Conservation (phyloP, 2,888 invertebrate genomes). For the Philaethria dido region DNA sequence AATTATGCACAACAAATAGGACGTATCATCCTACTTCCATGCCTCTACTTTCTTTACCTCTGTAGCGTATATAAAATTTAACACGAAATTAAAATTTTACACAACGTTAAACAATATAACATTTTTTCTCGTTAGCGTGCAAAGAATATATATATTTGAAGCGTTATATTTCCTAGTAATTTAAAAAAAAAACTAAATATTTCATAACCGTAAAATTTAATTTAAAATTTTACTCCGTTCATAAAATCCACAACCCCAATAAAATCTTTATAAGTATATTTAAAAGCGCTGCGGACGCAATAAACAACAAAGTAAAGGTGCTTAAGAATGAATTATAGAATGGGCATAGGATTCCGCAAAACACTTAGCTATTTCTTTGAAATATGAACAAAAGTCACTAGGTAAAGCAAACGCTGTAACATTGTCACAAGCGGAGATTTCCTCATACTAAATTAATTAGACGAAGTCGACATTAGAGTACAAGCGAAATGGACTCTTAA, state of each 20-base stretch:
- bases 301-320: slow-evolving; percentile 46
- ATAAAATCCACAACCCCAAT: slow-evolving; percentile 10
- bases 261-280: slow-evolving; percentile 23
- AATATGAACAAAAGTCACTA: slow-evolving; percentile 62
- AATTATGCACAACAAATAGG: too few relatives aligned
- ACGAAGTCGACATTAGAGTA: slow-evolving; percentile 50
- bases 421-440: slow-evolving; percentile 76
- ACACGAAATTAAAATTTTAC: not conserved
- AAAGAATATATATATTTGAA: too few relatives aligned
- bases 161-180: not conserved
- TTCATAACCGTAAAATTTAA: not conserved
- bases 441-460: slow-evolving; percentile 76
- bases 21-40: too few relatives aligned
- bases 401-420: slow-evolving; percentile 67
- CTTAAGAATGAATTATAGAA: slow-evolving; percentile 48
- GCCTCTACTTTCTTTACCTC: too few relatives aligned
- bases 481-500: slow-evolving; percentile 71
- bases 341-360: slow-evolving; percentile 50
- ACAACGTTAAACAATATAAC: not conserved
- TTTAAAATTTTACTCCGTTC: slow-evolving; percentile 10
- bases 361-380: slow-evolving; percentile 51
- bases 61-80: not conserved
- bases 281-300: slow-evolving; percentile 39
- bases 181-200: not conserved
- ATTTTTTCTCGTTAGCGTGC: not conserved